These are phyloP conservation scores for Acanthornis magna DNA, from an alignment of 2,797 vertebrate species.

Conservation along the genomic window DNA sequence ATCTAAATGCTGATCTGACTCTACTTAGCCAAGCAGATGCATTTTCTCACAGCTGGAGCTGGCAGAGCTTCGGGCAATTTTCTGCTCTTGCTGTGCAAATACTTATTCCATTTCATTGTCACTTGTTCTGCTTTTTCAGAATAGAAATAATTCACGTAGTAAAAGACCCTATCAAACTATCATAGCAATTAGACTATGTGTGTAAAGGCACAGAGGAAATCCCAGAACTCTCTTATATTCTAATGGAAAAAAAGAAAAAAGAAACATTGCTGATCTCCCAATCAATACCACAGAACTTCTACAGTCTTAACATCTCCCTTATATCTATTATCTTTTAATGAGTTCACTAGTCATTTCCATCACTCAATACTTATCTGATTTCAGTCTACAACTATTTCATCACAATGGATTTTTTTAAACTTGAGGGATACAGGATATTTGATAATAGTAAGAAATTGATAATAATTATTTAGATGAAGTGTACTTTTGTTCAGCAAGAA, in stretches of 20 bases:
- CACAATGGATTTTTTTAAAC: not conserved
- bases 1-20: not conserved
- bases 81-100: not conserved
- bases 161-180: not conserved
- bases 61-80: not conserved
- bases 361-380: conserved; percentile 1
- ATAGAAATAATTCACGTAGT: not conserved
- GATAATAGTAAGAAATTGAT: not conserved
- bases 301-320: not conserved
- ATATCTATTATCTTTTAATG: not conserved
- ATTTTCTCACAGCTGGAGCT: not conserved
- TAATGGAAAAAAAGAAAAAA: not conserved
- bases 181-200: not conserved
- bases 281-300: not conserved
- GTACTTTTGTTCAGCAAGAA: not conserved
- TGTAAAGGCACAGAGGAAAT: not conserved
- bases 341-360: not conserved
- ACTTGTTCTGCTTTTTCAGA: not conserved
- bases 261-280: not conserved
- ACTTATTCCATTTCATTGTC: not conserved
- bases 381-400: not conserved
- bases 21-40: not conserved
- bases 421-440: not conserved
- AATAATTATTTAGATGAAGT: not conserved
- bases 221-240: not conserved